phyloP scores from a whole-genome alignment of 2,888 invertebrate genomes.

The Chloroclysta siterata region DNA sequence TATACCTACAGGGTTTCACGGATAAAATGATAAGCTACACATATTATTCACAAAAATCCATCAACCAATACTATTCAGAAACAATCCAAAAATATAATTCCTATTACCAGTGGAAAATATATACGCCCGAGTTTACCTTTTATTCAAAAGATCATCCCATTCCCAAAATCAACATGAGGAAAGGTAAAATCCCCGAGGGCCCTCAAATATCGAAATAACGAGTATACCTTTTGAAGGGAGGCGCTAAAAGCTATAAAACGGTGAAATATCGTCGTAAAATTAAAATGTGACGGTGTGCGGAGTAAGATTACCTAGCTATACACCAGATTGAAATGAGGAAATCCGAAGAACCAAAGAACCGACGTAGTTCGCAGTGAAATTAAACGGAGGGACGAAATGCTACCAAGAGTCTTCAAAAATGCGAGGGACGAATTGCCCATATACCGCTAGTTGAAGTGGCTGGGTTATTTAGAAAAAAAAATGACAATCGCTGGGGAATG shows the following conservation, averaged over 20 bases:
- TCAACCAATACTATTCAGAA: no score
- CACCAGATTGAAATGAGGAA: background rate
- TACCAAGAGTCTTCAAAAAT: no score
- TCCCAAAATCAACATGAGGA: slow-evolving; percentile 15
- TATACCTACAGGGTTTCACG: no score
- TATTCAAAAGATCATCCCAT: slow-evolving; percentile 10
- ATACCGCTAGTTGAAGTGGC: no score
- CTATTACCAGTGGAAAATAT: background rate
- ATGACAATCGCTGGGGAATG: no score
- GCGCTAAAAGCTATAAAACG: slow-evolving; percentile 32
- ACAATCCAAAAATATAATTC: background rate
- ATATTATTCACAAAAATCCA: no score
- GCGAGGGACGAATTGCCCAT: no score
- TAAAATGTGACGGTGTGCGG: slow-evolving; percentile 19
- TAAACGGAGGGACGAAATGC: no score
- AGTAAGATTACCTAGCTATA: background rate
- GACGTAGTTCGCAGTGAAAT: no score
- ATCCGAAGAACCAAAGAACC: no score
- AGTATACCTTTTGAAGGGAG: slow-evolving; percentile 27
- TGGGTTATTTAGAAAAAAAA: no score
- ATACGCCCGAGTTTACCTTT: background rate
- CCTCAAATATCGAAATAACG: slow-evolving; percentile 28
- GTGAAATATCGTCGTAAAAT: slow-evolving; percentile 29
- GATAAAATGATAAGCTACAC: no score
- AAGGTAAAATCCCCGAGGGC: slow-evolving; percentile 34